phyloP scores from a whole-genome alignment of 2,113 vertebrate genomes.

The Leucoraja erinaceus region DNA sequence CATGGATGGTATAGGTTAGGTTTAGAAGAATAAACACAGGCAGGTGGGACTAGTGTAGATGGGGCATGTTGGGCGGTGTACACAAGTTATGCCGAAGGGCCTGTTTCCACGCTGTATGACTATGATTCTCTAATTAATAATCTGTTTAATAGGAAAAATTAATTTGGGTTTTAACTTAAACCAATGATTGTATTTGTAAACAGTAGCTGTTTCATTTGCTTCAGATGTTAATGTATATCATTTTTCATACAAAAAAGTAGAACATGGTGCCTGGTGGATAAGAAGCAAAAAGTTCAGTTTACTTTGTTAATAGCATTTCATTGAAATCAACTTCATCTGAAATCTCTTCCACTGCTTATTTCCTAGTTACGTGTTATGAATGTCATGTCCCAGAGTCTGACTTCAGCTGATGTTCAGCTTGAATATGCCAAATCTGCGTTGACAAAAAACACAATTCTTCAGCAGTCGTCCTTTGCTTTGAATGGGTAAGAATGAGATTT shows the following conservation, averaged over 20 bases:
- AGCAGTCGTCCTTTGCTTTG: conserved; percentile 66
- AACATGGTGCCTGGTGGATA: neutral
- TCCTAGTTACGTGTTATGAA: conserved; percentile 80
- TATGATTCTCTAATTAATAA: too few species aligned
- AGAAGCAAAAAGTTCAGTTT: neutral
- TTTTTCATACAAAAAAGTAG: neutral
- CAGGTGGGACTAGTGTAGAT: too few species aligned
- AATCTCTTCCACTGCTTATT: conserved; percentile 31
- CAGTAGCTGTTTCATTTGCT: neutral
- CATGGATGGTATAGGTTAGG: too few species aligned
- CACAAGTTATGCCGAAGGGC: too few species aligned
- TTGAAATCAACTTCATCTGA: neutral
- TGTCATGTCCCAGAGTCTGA: conserved; percentile 80
- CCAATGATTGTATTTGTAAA: neutral
- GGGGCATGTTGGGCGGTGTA: too few species aligned
- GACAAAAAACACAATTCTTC: conserved; percentile 74
- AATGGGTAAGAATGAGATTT: conserved; percentile 63
- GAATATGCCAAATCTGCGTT: conserved; percentile 72
- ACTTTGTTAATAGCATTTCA: too few species aligned
- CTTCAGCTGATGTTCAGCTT: conserved; percentile 73
- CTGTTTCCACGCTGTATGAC: too few species aligned
- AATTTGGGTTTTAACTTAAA: neutral
- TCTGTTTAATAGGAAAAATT: neutral
- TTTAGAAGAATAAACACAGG: too few species aligned
- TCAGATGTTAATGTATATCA: neutral